phyloP scores from a whole-genome alignment of 2,888 invertebrate species.

The Allolobophora icterica region DNA sequence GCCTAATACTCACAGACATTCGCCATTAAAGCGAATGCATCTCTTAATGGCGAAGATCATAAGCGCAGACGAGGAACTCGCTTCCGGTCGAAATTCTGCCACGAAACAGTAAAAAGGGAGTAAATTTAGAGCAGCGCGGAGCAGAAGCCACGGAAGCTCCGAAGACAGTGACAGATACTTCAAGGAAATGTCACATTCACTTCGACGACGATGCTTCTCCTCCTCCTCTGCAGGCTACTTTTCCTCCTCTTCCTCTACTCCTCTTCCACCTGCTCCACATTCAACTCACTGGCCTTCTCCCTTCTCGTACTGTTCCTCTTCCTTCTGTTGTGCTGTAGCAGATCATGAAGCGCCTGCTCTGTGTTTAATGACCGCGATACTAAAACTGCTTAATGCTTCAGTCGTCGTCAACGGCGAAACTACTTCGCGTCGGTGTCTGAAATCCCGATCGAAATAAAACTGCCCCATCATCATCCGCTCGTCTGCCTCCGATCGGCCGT shows the following conservation, averaged over 20 bases:
- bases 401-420: neutral
- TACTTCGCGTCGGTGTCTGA: neutral
- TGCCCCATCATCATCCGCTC: neutral
- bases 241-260: neutral
- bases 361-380: neutral
- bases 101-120: neutral
- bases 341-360: neutral
- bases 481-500: neutral
- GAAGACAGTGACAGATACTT: conserved; percentile 10
- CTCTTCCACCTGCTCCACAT: neutral
- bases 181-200: neutral
- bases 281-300: too few species aligned
- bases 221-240: neutral
- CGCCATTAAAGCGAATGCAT: neutral
- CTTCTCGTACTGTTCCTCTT: too few species aligned
- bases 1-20: neutral
- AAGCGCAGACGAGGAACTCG: neutral
- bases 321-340: neutral
- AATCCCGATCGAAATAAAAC: neutral
- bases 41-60: conserved; percentile 17
- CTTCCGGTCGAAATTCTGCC: neutral
- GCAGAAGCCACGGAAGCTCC: neutral
- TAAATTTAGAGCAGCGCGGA: neutral
- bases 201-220: neutral
- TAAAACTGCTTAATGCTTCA: neutral